Conservation (phyloP, 2,888 invertebrate genomes). For the Parapristionchus giblindavisi region DNA sequence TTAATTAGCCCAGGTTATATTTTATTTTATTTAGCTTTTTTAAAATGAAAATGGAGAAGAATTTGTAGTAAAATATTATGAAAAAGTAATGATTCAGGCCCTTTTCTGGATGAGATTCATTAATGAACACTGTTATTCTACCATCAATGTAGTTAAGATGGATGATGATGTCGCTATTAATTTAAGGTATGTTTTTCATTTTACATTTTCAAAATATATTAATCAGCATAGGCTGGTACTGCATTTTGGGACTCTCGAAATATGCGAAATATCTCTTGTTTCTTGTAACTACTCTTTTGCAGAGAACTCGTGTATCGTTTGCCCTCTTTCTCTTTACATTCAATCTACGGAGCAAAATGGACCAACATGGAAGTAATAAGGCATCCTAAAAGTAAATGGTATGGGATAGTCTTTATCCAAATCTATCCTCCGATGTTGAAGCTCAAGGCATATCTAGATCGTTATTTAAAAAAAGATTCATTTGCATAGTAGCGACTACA, state of each 20-base stretch:
- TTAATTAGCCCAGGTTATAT: not conserved
- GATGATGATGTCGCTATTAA: slow-evolving; percentile 34
- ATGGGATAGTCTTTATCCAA: not conserved
- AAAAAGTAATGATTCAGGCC: too few species aligned
- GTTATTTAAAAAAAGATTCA: not conserved
- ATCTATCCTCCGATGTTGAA: not conserved
- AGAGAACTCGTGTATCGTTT: too few species aligned
- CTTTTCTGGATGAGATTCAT: slow-evolving; percentile 35
- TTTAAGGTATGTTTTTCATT: not conserved
- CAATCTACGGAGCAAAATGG: too few species aligned
- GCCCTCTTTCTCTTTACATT: too few species aligned
- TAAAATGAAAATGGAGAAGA: not conserved
- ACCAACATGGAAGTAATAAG: too few species aligned
- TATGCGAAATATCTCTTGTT: not conserved
- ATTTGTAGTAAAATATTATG: too few species aligned
- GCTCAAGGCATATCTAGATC: not conserved
- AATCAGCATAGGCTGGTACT: not conserved
- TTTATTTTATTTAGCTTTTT: not conserved
- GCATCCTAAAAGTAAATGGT: not conserved
- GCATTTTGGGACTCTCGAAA: not conserved
- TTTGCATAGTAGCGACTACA: too few species aligned
- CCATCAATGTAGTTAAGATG: not conserved
- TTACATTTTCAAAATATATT: not conserved
- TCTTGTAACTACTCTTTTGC: too few species aligned
- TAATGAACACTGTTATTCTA: not conserved